Percentiles rank a stretch among this genome's conserved stretches.
Evolutionary conservation across 2,113 vertebrate species (phyloP).

Genomic region (Sus scrofa): DNA sequence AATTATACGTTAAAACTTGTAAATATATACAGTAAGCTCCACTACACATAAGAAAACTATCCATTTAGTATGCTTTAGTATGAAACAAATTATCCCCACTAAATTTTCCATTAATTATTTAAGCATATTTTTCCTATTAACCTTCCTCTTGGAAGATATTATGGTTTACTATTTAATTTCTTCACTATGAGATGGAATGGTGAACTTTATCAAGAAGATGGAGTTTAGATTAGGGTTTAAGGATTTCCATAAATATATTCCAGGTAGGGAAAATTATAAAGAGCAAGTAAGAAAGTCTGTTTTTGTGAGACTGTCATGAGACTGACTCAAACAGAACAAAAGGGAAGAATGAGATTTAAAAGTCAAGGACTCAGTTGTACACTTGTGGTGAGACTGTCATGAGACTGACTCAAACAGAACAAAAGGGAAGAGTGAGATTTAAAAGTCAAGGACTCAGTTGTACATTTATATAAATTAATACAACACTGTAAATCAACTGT

Average conservation of each 20-base stretch:
- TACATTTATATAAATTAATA: too few relatives aligned
- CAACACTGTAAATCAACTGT: too few relatives aligned
- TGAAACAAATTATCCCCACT: slow-evolving; percentile 29
- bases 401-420: neutral
- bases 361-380: slow-evolving; percentile 10
- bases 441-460: neutral
- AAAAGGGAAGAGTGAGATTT: neutral
- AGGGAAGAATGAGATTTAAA: neutral
- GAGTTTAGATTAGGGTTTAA: neutral
- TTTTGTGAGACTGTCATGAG: neutral
- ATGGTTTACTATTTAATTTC: slow-evolving; percentile 42
- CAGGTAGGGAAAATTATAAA: neutral
- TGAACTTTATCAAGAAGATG: slow-evolving; percentile 41
- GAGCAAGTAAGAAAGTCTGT: slow-evolving; percentile 4
- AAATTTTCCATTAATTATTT: slow-evolving; percentile 55
- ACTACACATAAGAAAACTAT: slow-evolving; percentile 1
- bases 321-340: neutral
- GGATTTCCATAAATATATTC: slow-evolving; percentile 39
- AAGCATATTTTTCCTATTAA: slow-evolving; percentile 48
- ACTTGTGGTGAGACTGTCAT: slow-evolving; percentile 1
- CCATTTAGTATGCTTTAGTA: slow-evolving; percentile 19
- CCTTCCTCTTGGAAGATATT: slow-evolving; percentile 35
- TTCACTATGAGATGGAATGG: neutral
- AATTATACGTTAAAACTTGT: slow-evolving; percentile 41
- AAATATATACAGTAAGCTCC: neutral